These are phyloP conservation scores for Drosophila antonietae DNA, from an alignment of 2,888 invertebrate genomes.

Conservation along the genomic window DNA sequence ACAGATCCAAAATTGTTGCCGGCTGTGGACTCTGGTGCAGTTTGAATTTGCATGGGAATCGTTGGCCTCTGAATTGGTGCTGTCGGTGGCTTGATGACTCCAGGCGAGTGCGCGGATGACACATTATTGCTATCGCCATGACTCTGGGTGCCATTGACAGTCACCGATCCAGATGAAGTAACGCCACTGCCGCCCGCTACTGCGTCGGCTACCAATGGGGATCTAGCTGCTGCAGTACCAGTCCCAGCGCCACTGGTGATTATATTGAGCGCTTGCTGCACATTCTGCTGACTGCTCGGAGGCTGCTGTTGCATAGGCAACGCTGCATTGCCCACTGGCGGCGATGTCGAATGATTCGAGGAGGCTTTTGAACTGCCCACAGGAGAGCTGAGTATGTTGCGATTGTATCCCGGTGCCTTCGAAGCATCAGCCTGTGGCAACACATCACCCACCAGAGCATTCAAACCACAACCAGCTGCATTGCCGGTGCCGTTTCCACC, in stretches of 20 bases:
- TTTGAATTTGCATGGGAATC: slow-evolving; percentile 69
- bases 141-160: slow-evolving; percentile 53
- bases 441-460: slow-evolving; percentile 78
- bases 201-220: slow-evolving; percentile 63
- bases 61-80: slow-evolving; percentile 82
- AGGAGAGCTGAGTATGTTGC: slow-evolving; percentile 91
- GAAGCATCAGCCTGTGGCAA: slow-evolving; percentile 90
- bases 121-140: slow-evolving; percentile 39
- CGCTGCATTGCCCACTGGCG: slow-evolving; percentile 82
- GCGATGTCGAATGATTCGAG: slow-evolving; percentile 86
- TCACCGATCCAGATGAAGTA: slow-evolving; percentile 27
- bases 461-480: slow-evolving; percentile 54
- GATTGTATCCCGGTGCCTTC: slow-evolving; percentile 94
- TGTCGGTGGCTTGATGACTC: slow-evolving; percentile 78
- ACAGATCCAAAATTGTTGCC: slow-evolving; percentile 46
- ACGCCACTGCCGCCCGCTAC: slow-evolving; percentile 59
- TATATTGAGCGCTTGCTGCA: slow-evolving; percentile 69
- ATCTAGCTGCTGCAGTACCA: slow-evolving; percentile 60
- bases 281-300: slow-evolving; percentile 46
- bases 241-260: slow-evolving; percentile 58
- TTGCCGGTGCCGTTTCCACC: slow-evolving; percentile 50
- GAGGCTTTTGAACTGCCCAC: slow-evolving; percentile 89
- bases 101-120: slow-evolving; percentile 67
- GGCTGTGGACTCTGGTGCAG: slow-evolving; percentile 44
- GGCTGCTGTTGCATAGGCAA: slow-evolving; percentile 45